Evolutionary conservation across 1,140 invertebrate genomes (phyloP).

Genomic region (Drosophila equinoxialis): DNA sequence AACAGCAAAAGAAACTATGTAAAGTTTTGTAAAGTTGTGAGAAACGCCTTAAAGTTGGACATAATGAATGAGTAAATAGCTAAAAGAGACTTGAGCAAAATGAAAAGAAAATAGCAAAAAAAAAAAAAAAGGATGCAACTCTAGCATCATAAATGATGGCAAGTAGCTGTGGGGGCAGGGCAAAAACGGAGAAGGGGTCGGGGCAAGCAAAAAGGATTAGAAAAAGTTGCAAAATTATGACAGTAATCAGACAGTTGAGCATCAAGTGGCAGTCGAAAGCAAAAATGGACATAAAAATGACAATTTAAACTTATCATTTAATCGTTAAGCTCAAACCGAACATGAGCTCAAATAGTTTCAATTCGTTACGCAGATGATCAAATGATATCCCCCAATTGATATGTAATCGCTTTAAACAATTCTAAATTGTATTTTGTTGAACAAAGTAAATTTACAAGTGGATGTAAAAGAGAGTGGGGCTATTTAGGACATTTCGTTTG

Average conservation of each 20-base stretch:
- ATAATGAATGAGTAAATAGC: slow-evolving; percentile 58
- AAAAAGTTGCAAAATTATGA: slow-evolving; percentile 14
- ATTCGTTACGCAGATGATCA: background rate
- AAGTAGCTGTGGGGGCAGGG: background rate
- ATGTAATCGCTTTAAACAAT: background rate
- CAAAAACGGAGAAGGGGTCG: background rate
- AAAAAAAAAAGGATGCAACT: background rate
- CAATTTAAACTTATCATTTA: slow-evolving; percentile 12
- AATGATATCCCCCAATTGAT: background rate
- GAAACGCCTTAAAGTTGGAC: slow-evolving; percentile 46
- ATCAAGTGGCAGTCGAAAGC: background rate
- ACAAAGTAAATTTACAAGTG: no score
- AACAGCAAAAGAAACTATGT: slow-evolving; percentile 57
- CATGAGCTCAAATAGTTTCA: background rate
- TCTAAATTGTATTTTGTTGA: no score
- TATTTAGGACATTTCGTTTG: no score
- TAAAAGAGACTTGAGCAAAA: background rate
- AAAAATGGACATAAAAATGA: slow-evolving; percentile 5
- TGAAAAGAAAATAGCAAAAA: background rate
- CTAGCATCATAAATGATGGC: no score
- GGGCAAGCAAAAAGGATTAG: background rate
- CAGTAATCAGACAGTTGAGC: slow-evolving; percentile 20
- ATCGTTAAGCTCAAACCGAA: background rate
- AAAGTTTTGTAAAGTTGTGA: slow-evolving; percentile 52
- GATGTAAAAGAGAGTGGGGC: no score